Base-by-base conservation (phyloP, 2,797 vertebrate genomes). In the Clamator glandarius region DNA sequence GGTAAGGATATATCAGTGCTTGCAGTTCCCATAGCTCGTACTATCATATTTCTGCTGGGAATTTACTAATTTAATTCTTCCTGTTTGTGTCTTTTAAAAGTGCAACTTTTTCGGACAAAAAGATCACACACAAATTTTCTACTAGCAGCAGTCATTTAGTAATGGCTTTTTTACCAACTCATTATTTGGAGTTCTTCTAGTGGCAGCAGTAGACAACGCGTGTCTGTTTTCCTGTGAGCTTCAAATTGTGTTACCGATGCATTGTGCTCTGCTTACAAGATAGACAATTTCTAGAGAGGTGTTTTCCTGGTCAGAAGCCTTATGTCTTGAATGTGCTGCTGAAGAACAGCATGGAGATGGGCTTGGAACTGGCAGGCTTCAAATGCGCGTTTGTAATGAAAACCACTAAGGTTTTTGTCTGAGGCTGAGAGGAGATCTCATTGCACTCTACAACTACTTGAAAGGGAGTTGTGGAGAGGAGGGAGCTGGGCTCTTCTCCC, bases 1-100 rank as follows among this genome's bases (percentile, higher is more conserved):
- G 99, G 99, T 99, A 98, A 95, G 96, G 83, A 50, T 80, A 94
- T 93, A 83, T 3, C 7, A 77, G n/a, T 26, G 5, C 48, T 59
- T 21, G 23, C 0, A 54, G 7, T 85, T 92, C 41, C 29, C 23
- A 5, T 44, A 41, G 28, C 57, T 31, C 44, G 14, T 31, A 5
- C 28, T 84, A 2, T 63, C 35, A 3, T 11, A 74, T 80, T 82
- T 83, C 51, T 95, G 21, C 72, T 89, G 25, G 75, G 89, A 29
- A 31, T 66, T 55, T 58, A 33, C 46, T 81, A 5, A 11, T 16
- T 52, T 64, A 44, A 50, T 54, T 95, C 41, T 76, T 74, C 23
- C n/a, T 76, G 0, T 80, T 73, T 74, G 8, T 77, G 18, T 57
- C 55, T 72, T 12, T 62, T 78, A 68, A 33, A 76, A 74, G 44